Conservation (phyloP, 1,140 invertebrate species). For the Eulimnadia texana region DNA sequence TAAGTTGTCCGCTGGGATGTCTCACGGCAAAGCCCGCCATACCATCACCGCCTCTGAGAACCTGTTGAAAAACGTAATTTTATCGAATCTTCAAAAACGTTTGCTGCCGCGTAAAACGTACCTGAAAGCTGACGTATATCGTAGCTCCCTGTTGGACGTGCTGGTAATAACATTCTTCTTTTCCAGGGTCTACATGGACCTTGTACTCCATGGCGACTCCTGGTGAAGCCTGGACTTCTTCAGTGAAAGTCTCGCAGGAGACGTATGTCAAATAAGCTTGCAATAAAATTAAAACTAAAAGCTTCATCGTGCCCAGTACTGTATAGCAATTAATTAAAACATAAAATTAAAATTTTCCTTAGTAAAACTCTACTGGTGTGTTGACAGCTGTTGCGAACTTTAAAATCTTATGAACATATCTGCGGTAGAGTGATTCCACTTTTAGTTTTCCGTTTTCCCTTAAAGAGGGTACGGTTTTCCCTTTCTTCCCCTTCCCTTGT, state of each 20-base stretch:
- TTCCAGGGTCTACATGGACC: slow-evolving; percentile 80
- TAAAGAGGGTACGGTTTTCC: too few species aligned
- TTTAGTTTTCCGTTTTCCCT: too few species aligned
- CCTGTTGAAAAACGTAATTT: slow-evolving; percentile 22
- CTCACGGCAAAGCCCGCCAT: slow-evolving; percentile 82
- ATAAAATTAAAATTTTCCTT: neutral
- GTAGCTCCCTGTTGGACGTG: slow-evolving; percentile 81
- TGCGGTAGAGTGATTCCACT: too few species aligned
- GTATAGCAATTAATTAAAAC: too few species aligned
- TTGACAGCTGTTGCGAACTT: too few species aligned
- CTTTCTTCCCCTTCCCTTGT: too few species aligned
- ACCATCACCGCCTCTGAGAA: slow-evolving; percentile 71
- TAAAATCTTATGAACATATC: too few species aligned
- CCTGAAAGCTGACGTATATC: slow-evolving; percentile 85
- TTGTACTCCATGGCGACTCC: slow-evolving; percentile 90
- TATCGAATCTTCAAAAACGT: too few species aligned
- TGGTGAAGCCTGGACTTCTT: slow-evolving; percentile 46
- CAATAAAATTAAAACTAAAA: too few species aligned
- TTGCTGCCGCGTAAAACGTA: slow-evolving; percentile 42
- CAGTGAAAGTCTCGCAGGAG: neutral
- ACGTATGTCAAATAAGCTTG: too few species aligned
- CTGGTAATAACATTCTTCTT: slow-evolving; percentile 89
- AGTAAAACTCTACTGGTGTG: neutral
- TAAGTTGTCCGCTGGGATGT: slow-evolving; percentile 63
- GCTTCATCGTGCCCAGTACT: too few species aligned